These are phyloP conservation scores for Masnerella sp. DNA, from an alignment of 2,888 invertebrate genomes.

Conservation along the genomic window DNA sequence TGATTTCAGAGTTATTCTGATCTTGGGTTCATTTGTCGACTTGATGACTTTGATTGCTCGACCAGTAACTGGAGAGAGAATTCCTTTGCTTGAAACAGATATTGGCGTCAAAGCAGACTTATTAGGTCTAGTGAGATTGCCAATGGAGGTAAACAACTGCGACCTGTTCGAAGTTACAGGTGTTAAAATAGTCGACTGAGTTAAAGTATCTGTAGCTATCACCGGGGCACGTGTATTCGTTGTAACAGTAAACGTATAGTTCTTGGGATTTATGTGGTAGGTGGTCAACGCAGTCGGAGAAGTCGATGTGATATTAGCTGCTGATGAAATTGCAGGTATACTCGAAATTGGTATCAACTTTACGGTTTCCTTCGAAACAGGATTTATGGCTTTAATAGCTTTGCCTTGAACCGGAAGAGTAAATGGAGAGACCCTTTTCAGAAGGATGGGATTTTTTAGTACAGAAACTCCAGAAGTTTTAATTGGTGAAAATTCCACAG, in stretches of 20 bases:
- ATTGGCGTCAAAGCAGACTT: slow-evolving; percentile 39
- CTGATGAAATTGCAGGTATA: slow-evolving; percentile 23
- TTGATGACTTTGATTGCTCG: slow-evolving; percentile 64
- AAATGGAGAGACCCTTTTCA: slow-evolving; percentile 64
- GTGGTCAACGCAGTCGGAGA: slow-evolving; percentile 43
- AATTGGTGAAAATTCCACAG: slow-evolving; percentile 66
- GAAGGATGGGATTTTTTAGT: slow-evolving; percentile 67
- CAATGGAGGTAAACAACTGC: slow-evolving; percentile 23
- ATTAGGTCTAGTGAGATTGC: slow-evolving; percentile 25
- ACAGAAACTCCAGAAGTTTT: slow-evolving; percentile 67
- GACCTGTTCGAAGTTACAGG: slow-evolving; percentile 26
- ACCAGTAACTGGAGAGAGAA: slow-evolving; percentile 17
- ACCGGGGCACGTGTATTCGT: slow-evolving; percentile 4
- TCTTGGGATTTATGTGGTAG: slow-evolving; percentile 56
- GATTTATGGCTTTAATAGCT: slow-evolving; percentile 47
- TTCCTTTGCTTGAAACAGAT: slow-evolving; percentile 11
- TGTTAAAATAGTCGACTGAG: slow-evolving; percentile 46
- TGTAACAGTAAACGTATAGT: slow-evolving; percentile 38
- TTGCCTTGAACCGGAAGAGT: slow-evolving; percentile 34
- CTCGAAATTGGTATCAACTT: slow-evolving; percentile 71
- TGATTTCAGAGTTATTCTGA: slow-evolving; percentile 67
- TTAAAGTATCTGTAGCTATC: slow-evolving; percentile 3
- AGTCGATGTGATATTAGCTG: slow-evolving; percentile 36
- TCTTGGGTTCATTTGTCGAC: slow-evolving; percentile 11
- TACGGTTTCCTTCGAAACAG: slow-evolving; percentile 61